phyloP scores from a whole-genome alignment of 2,888 invertebrate species.

The Venusia cambrica region DNA sequence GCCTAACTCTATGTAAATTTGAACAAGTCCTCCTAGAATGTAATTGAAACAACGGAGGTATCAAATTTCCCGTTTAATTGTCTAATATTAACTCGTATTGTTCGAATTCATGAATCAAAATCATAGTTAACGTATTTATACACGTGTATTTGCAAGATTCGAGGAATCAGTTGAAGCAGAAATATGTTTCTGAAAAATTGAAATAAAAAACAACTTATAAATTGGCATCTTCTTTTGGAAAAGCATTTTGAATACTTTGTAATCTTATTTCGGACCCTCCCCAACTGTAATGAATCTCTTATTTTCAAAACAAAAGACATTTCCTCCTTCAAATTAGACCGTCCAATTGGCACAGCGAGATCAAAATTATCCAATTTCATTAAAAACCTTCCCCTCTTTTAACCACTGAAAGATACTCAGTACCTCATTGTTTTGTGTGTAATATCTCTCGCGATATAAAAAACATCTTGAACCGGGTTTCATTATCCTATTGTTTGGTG shows the following conservation, averaged over 20 bases:
- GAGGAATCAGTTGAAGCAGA: slow-evolving; percentile 1
- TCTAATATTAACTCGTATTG: slow-evolving; percentile 13
- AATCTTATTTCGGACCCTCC: slow-evolving; percentile 5
- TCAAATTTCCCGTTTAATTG: slow-evolving; percentile 24
- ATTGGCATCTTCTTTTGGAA: no score
- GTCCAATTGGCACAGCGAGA: slow-evolving; percentile 31
- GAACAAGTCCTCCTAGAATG: slow-evolving; percentile 32
- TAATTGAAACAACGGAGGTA: slow-evolving; percentile 26
- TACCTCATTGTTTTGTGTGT: slow-evolving; percentile 37
- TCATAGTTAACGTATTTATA: not conserved
- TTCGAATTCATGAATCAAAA: slow-evolving; percentile 9
- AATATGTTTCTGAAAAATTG: not conserved
- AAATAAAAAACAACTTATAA: slow-evolving; percentile 6
- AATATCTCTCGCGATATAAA: slow-evolving; percentile 32
- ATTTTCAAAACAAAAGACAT: slow-evolving; percentile 24
- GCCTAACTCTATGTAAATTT: slow-evolving; percentile 35
- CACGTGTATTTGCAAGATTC: no score
- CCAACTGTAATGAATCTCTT: slow-evolving; percentile 15
- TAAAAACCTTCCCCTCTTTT: slow-evolving; percentile 33
- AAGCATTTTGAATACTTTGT: slow-evolving; percentile 7
- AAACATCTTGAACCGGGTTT: slow-evolving; percentile 34
- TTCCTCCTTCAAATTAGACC: slow-evolving; percentile 33
- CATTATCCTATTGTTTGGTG: slow-evolving; percentile 24
- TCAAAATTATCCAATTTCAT: slow-evolving; percentile 42
- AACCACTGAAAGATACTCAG: slow-evolving; percentile 38